A percentile compares a stretch with the other conserved stretches of the same genome.
phyloP scores from a whole-genome alignment of 2,113 vertebrate genomes.

The Cyanoramphus novaezelandiae region DNA sequence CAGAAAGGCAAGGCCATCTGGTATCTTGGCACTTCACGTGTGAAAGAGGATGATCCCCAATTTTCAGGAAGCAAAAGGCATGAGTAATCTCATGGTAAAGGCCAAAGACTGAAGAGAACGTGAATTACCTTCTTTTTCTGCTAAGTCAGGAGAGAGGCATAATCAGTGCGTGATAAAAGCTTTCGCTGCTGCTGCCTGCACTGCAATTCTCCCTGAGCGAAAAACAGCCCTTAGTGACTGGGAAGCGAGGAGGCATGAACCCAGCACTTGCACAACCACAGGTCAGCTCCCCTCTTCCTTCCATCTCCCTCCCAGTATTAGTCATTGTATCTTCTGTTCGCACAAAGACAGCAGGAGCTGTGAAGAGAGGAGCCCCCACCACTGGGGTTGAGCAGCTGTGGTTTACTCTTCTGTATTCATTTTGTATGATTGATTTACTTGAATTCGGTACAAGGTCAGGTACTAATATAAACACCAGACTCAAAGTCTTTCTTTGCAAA shows the following conservation, averaged over 20 bases:
- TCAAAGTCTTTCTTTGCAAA: neutral
- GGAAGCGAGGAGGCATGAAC: neutral
- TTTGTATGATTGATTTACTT: neutral
- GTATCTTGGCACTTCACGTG: neutral
- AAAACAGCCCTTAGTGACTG: neutral
- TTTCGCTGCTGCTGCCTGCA: neutral
- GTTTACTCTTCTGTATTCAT: neutral
- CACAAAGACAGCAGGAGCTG: neutral
- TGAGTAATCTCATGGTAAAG: conserved; percentile 1
- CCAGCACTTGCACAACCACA: neutral
- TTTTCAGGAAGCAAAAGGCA: neutral
- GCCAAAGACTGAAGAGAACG: neutral
- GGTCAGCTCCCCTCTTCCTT: neutral
- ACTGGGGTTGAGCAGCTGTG: neutral
- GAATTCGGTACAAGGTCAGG: neutral
- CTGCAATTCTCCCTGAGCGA: neutral
- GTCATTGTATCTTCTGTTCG: neutral
- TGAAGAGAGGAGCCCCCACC: neutral
- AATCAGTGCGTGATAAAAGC: neutral
- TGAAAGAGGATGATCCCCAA: neutral
- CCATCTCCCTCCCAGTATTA: neutral
- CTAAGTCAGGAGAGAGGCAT: neutral
- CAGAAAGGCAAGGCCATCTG: neutral
- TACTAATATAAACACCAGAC: neutral
- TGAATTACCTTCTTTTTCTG: conserved; percentile 18